Evolutionary conservation across 2,888 invertebrate genomes (phyloP).

Genomic region (Hirtodrosophila alboralis): DNA sequence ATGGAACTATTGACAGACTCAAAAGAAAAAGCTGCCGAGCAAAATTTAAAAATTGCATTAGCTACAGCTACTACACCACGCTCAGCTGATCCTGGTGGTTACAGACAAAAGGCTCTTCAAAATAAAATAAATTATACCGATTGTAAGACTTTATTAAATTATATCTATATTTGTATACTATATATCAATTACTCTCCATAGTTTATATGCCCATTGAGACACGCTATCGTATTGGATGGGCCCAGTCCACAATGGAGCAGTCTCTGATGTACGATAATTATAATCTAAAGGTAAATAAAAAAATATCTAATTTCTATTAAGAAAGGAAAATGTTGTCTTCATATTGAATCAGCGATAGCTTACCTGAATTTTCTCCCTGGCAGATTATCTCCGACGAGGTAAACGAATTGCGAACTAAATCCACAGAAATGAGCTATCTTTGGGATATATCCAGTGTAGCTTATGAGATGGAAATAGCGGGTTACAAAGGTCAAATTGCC

Average conservation of each 20-base stretch:
- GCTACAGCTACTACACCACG: background rate
- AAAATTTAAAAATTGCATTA: background rate
- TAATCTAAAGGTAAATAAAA: conserved; percentile 14
- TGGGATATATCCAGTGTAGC: conserved; percentile 2
- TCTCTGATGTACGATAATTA: background rate
- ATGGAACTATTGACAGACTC: conserved; percentile 7
- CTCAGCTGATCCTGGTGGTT: conserved; percentile 4
- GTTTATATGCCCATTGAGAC: conserved; percentile 47
- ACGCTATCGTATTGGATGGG: conserved; percentile 45
- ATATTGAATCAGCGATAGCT: background rate
- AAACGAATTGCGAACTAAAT: background rate
- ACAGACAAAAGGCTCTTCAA: background rate
- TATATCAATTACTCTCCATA: background rate
- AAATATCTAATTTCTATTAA: no score
- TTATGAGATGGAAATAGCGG: conserved; percentile 16
- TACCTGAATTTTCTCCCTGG: background rate
- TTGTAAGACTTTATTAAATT: conserved; percentile 23
- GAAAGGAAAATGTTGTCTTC: no score
- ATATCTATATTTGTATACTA: no score
- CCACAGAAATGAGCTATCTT: background rate
- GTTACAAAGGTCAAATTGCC: conserved; percentile 21
- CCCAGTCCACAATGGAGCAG: conserved; percentile 38
- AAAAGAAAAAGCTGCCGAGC: background rate
- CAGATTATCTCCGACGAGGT: conserved; percentile 27
- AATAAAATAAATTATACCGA: conserved; percentile 5